Conservation (phyloP, 2,113 vertebrate species). For the Alethe diademata region DNA sequence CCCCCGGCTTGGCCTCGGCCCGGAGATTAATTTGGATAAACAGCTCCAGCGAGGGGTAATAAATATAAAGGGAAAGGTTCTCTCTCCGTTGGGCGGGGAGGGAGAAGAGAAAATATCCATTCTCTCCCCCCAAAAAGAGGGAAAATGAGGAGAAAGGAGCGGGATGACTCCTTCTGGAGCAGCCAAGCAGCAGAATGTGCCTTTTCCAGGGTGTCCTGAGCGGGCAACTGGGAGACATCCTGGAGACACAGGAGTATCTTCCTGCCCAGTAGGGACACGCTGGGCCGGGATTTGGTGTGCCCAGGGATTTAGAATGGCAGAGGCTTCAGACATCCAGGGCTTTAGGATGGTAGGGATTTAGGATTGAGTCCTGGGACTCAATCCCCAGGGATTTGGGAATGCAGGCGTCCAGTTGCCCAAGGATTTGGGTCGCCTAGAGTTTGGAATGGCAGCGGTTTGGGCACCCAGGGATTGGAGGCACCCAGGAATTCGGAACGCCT, state of each 20-base stretch:
- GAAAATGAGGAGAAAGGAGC: neutral
- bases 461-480: fast-evolving
- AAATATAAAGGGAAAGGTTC: neutral
- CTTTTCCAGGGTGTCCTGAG: neutral
- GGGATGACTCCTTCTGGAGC: neutral
- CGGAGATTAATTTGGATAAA: neutral
- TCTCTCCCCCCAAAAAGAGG: neutral
- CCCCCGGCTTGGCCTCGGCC: neutral
- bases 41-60: neutral
- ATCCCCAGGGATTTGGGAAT: neutral
- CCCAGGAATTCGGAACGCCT: fast-evolving
- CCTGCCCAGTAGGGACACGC: fast-evolving
- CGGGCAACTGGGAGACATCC: neutral
- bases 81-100: neutral
- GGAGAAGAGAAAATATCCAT: neutral
- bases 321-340: neutral
- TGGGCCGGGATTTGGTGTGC: neutral
- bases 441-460: neutral
- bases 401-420: fast-evolving
- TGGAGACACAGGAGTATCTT: fast-evolving
- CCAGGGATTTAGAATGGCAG: neutral
- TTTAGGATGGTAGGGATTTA: neutral
- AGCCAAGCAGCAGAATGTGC: neutral
- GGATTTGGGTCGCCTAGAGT: too few species aligned
- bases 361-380: too few species aligned